Percentiles rank a stretch among this genome's conserved stretches.
Conservation (phyloP, 2,797 vertebrate species). For the Heliangelus exortis region DNA sequence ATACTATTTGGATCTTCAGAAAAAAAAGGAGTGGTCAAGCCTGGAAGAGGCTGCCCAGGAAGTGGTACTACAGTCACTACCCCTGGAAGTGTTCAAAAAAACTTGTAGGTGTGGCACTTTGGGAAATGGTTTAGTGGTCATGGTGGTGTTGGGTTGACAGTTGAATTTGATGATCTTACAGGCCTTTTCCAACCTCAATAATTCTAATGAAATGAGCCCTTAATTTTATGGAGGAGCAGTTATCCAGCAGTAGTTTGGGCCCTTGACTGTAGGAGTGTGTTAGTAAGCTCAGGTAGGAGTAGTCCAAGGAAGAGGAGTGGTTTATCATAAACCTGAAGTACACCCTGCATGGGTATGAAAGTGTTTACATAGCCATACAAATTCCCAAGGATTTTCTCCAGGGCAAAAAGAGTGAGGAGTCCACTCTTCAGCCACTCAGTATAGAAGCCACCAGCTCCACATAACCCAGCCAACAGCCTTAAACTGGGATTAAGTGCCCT, state of each 20-base stretch:
- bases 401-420: neutral
- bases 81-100: no score
- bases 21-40: no score
- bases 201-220: neutral
- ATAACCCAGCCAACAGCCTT: neutral
- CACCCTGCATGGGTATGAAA: neutral
- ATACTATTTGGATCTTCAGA: no score
- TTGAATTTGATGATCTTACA: no score
- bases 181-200: no score
- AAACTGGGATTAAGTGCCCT: neutral
- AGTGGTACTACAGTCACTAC: no score
- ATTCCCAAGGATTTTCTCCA: neutral
- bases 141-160: no score
- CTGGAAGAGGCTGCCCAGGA: no score
- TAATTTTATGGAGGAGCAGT: neutral
- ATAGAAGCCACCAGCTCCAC: neutral
- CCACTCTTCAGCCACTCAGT: neutral
- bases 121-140: no score
- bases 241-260: neutral
- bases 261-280: neutral
- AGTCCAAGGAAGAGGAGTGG: neutral
- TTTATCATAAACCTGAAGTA: neutral
- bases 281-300: neutral
- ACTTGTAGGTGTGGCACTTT: no score
- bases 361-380: neutral